Percentiles rank a stretch among this genome's conserved stretches.
Evolutionary conservation across 2,797 vertebrate species (phyloP).

Genomic region (Neopelma chrysocephalum): DNA sequence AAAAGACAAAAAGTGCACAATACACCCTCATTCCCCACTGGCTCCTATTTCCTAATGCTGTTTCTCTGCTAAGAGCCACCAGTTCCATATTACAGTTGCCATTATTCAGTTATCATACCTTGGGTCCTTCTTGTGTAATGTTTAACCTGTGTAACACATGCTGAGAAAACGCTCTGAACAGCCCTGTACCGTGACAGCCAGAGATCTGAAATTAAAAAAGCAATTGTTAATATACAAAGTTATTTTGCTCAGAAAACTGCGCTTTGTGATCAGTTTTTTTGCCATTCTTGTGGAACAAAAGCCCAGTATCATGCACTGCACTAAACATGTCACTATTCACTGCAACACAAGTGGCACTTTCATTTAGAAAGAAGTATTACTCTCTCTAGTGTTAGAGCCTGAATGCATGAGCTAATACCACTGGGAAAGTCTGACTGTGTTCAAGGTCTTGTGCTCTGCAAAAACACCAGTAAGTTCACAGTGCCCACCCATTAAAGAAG

Average conservation of each 20-base stretch:
- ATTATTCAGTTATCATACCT: conserved; percentile 76
- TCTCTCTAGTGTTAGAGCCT: background rate
- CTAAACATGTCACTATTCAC: background rate
- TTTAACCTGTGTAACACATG: conserved; percentile 90
- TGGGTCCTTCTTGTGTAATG: conserved; percentile 82
- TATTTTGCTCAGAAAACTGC: conserved; percentile 29
- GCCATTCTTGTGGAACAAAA: background rate
- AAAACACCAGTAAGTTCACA: background rate
- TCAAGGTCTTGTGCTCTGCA: background rate
- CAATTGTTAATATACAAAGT: background rate
- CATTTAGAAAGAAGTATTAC: background rate
- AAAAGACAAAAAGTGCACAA: background rate
- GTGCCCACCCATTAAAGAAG: background rate
- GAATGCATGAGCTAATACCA: background rate
- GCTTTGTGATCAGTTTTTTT: background rate
- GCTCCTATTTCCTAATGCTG: background rate
- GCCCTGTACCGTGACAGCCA: conserved; percentile 87
- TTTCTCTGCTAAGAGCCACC: background rate
- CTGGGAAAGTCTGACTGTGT: background rate
- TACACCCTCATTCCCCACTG: background rate
- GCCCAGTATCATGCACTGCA: background rate
- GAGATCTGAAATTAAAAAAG: conserved; percentile 86
- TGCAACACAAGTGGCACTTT: background rate
- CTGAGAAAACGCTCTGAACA: conserved; percentile 95
- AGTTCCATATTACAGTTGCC: background rate